Conservation (phyloP, 2,113 vertebrate genomes). For the Saccopteryx leptura region DNA sequence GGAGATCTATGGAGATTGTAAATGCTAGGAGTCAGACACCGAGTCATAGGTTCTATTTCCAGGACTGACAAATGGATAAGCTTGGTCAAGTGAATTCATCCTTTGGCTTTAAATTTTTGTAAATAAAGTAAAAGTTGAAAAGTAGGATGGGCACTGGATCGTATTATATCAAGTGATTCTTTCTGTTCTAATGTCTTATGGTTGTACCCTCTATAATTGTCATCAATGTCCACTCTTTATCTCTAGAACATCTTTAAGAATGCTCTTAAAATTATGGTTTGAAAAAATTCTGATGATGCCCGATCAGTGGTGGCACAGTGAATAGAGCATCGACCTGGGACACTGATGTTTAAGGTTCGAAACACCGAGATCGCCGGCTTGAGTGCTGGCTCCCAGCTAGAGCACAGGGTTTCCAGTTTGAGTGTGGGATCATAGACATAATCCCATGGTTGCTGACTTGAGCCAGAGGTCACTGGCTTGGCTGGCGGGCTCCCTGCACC, state of each 20-base stretch:
- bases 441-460: no score
- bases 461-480: no score
- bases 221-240: neutral
- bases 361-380: no score
- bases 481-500: no score
- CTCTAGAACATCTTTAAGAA: neutral
- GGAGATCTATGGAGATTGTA: neutral
- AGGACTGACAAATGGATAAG: neutral
- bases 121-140: neutral
- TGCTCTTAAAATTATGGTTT: neutral
- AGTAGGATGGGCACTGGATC: neutral
- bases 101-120: neutral
- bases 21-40: neutral
- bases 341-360: no score
- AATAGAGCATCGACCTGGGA: no score
- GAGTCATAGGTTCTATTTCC: neutral
- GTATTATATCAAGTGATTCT: neutral
- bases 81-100: neutral
- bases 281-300: neutral
- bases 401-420: no score
- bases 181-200: neutral
- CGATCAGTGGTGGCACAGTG: no score
- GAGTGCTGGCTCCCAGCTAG: no score
- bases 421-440: no score
- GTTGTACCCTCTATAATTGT: no score